phyloP scores from a whole-genome alignment of 2,113 vertebrate species.

The Sitta europaea region DNA sequence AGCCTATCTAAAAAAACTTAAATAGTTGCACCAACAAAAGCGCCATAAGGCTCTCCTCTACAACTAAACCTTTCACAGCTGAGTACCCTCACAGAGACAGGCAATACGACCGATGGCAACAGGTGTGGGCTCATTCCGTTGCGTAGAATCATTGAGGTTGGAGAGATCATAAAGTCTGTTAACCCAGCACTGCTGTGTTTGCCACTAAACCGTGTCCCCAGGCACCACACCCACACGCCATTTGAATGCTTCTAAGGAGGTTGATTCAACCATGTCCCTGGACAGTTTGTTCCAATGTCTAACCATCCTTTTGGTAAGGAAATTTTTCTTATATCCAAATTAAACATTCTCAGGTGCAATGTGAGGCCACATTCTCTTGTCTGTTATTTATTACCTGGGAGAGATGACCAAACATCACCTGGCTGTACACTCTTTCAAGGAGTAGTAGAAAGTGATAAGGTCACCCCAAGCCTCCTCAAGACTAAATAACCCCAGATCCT shows the following conservation, averaged over 20 bases:
- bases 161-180: neutral
- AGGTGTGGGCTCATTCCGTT: neutral
- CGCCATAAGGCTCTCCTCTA: neutral
- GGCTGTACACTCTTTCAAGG: neutral
- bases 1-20: neutral
- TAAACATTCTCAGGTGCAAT: neutral
- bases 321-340: neutral
- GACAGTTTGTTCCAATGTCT: neutral
- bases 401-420: neutral
- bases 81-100: neutral
- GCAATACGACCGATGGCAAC: neutral
- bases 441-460: neutral
- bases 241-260: neutral
- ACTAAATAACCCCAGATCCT: neutral
- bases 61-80: neutral
- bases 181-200: neutral
- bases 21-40: neutral
- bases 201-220: neutral
- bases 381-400: neutral
- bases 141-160: neutral
- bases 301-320: neutral
- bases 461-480: neutral
- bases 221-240: fast-evolving
- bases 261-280: neutral
- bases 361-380: neutral